Conservation (phyloP, 2,888 invertebrate species). For the Kuschelorhynchus macadamiae region DNA sequence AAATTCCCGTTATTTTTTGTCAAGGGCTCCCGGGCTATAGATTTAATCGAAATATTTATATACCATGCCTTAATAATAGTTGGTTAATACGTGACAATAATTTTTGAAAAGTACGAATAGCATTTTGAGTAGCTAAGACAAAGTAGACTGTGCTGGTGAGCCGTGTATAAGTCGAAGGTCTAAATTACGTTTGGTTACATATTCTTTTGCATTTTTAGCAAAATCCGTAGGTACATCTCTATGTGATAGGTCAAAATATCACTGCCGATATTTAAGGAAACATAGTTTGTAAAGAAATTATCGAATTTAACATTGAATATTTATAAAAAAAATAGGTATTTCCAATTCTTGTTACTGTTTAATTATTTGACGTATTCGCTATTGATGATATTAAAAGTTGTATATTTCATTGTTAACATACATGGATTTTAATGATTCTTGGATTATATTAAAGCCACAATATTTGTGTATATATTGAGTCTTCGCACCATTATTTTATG, state of each 20-base stretch:
- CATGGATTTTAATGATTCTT: too few species aligned
- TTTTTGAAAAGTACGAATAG: slow-evolving; percentile 16
- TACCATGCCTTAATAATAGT: slow-evolving; percentile 35
- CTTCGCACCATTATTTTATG: too few species aligned
- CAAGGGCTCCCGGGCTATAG: too few species aligned
- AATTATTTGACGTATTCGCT: too few species aligned
- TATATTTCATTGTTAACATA: too few species aligned
- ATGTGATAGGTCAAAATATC: slow-evolving; percentile 31
- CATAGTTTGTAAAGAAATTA: not conserved
- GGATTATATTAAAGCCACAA: too few species aligned
- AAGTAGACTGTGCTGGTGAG: not conserved
- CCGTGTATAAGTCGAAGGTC: not conserved
- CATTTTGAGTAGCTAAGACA: not conserved
- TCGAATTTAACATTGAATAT: too few species aligned
- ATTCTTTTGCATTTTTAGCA: not conserved
- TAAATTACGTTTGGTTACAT: not conserved
- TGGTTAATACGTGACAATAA: slow-evolving; percentile 42
- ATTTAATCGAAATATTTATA: not conserved
- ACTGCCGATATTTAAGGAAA: slow-evolving; percentile 27
- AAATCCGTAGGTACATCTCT: slow-evolving; percentile 21
- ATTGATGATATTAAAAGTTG: too few species aligned
- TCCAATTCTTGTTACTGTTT: too few species aligned
- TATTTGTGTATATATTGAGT: too few species aligned
- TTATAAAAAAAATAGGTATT: too few species aligned
- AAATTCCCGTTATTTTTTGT: too few species aligned